These are phyloP conservation scores for Serrognathus titanus DNA, from an alignment of 2,888 invertebrate species.

Conservation along the genomic window DNA sequence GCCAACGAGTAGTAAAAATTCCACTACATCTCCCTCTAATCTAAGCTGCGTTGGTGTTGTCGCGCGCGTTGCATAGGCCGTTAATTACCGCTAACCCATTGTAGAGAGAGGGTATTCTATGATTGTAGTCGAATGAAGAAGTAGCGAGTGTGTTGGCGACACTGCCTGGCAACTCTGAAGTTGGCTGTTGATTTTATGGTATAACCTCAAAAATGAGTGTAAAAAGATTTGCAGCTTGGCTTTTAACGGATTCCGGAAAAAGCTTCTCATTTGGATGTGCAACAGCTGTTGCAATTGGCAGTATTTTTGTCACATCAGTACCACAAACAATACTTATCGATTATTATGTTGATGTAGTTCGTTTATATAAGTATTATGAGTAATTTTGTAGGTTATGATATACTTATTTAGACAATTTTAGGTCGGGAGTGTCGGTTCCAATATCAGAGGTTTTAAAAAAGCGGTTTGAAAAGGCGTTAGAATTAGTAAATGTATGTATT, in stretches of 20 bases:
- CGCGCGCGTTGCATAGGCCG: too few species aligned
- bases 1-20: too few species aligned
- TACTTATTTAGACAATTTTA: slow-evolving; percentile 39
- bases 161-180: too few species aligned
- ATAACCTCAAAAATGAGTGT: too few species aligned
- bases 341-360: slow-evolving; percentile 60
- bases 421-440: slow-evolving; percentile 58
- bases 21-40: too few species aligned
- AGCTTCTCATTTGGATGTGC: slow-evolving; percentile 52
- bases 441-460: slow-evolving; percentile 52
- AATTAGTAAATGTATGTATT: slow-evolving; percentile 52
- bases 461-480: slow-evolving; percentile 57
- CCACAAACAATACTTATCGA: slow-evolving; percentile 62
- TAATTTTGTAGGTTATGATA: slow-evolving; percentile 7
- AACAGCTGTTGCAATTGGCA: slow-evolving; percentile 48
- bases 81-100: too few species aligned
- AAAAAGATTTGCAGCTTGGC: slow-evolving; percentile 46
- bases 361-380: slow-evolving; percentile 59
- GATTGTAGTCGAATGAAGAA: too few species aligned
- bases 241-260: slow-evolving; percentile 56
- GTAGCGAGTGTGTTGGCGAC: too few species aligned
- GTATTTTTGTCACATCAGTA: slow-evolving; percentile 50
- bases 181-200: too few species aligned
- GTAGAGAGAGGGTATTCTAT: too few species aligned
- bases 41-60: too few species aligned